These are phyloP conservation scores for Caerostris extrusa DNA, from an alignment of 1,140 invertebrate genomes.

Conservation along the genomic window DNA sequence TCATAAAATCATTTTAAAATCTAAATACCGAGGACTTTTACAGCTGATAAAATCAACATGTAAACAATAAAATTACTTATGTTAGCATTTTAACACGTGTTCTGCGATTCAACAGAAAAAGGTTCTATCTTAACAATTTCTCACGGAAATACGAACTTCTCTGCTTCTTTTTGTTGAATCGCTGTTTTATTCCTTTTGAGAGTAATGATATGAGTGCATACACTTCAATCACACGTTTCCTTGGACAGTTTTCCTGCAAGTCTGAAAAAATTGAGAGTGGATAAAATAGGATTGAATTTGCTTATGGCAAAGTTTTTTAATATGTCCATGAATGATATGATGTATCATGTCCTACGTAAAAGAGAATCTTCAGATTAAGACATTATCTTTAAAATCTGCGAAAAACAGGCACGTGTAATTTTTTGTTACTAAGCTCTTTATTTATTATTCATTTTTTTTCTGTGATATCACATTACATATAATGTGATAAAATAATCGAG, in stretches of 20 bases:
- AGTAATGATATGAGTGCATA: not conserved
- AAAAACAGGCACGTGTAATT: too few species aligned
- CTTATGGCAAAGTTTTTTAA: not conserved
- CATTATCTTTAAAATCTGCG: too few species aligned
- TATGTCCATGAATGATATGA: not conserved
- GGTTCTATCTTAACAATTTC: not conserved
- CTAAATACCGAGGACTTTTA: too few species aligned
- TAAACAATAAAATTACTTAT: not conserved
- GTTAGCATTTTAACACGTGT: not conserved
- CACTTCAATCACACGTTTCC: not conserved
- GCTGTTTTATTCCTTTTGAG: not conserved
- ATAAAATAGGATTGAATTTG: not conserved
- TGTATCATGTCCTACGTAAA: not conserved
- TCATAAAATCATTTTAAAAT: too few species aligned
- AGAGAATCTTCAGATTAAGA: too few species aligned
- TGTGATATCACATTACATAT: too few species aligned
- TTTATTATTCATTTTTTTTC: too few species aligned
- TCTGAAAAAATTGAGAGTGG: not conserved
- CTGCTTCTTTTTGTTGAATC: not conserved
- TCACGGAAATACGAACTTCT: not conserved
- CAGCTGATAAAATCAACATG: not conserved
- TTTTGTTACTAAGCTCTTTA: too few species aligned
- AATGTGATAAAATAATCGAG: too few species aligned
- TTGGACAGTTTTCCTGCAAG: not conserved
- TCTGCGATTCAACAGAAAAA: constrained; percentile 28